Percentiles rank a stretch among this genome's conserved stretches.
Conservation (phyloP, 2,888 invertebrate species). For the Mellilla xanthometata region DNA sequence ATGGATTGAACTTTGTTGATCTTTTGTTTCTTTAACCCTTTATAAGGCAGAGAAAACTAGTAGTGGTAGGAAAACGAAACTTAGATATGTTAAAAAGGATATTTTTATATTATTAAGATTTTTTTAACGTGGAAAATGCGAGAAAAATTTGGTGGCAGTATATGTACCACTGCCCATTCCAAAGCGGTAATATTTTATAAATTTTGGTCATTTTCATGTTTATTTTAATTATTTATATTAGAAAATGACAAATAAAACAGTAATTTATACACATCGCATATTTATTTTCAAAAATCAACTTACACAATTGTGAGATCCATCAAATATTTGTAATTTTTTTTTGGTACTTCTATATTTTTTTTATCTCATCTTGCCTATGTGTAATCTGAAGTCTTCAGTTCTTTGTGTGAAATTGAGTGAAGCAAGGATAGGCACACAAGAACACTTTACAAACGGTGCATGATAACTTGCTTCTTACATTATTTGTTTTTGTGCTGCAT, state of each 20-base stretch:
- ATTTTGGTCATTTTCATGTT: slow-evolving; percentile 1
- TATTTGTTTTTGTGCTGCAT: slow-evolving; percentile 24
- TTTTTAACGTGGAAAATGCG: slow-evolving; percentile 13
- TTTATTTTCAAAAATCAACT: slow-evolving; percentile 9
- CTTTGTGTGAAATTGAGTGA: slow-evolving; percentile 6
- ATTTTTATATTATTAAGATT: too few species aligned
- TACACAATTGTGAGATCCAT: too few species aligned
- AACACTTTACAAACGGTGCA: slow-evolving; percentile 26
- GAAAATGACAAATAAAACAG: slow-evolving; percentile 15
- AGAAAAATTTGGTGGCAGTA: slow-evolving; percentile 22
- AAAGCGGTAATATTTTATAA: slow-evolving; percentile 10
- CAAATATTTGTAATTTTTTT: too few species aligned
- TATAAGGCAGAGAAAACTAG: too few species aligned
- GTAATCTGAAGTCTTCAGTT: slow-evolving; percentile 12
- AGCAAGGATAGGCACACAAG: slow-evolving; percentile 25
- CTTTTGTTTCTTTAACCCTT: too few species aligned
- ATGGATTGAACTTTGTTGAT: too few species aligned
- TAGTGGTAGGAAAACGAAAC: too few species aligned
- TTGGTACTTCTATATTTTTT: too few species aligned
- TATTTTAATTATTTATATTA: slow-evolving; percentile 6
- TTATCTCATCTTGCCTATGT: too few species aligned
- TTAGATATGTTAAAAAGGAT: too few species aligned
- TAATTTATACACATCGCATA: slow-evolving; percentile 5
- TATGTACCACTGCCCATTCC: slow-evolving; percentile 20
- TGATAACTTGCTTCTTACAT: slow-evolving; percentile 22